Percentiles rank a stretch among this genome's conserved stretches.
These are phyloP conservation scores for Catajapyx aquilonaris DNA, from an alignment of 1,140 invertebrate genomes.

Conservation along the genomic window DNA sequence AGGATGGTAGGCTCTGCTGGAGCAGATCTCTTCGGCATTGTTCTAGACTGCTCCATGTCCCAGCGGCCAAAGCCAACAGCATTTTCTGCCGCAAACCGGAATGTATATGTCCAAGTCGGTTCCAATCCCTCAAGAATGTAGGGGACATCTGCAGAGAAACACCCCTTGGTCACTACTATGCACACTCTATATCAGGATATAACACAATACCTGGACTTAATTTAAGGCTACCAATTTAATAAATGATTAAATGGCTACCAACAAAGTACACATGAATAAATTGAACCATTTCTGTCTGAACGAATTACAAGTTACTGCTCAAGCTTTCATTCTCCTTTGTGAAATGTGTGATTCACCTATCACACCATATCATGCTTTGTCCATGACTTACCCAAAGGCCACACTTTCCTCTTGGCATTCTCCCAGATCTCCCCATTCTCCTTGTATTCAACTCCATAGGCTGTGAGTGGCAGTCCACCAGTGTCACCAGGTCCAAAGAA, in stretches of 20 bases:
- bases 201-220: no score
- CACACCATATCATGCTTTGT: no score
- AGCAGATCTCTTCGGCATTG: conserved; percentile 29
- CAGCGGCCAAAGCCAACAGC: conserved; percentile 58
- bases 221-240: no score
- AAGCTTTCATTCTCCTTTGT: no score
- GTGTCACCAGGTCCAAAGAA: conserved; percentile 46
- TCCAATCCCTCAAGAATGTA: conserved; percentile 60
- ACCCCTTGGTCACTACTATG: no score
- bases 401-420: conserved; percentile 40
- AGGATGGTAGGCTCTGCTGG: conserved; percentile 34
- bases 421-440: conserved; percentile 38
- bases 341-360: no score
- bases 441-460: conserved; percentile 52
- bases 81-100: conserved; percentile 65
- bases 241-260: no score
- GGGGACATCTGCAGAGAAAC: conserved; percentile 17
- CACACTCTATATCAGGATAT: no score
- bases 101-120: conserved; percentile 58
- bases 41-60: conserved; percentile 29
- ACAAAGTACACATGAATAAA: no score
- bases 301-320: no score
- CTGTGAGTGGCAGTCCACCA: conserved; percentile 46
- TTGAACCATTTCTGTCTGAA: no score
- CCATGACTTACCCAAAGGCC: conserved; percentile 37